Base-by-base conservation (phyloP, 2,797 vertebrate species). In the Pipistrellus pygmaeus region DNA sequence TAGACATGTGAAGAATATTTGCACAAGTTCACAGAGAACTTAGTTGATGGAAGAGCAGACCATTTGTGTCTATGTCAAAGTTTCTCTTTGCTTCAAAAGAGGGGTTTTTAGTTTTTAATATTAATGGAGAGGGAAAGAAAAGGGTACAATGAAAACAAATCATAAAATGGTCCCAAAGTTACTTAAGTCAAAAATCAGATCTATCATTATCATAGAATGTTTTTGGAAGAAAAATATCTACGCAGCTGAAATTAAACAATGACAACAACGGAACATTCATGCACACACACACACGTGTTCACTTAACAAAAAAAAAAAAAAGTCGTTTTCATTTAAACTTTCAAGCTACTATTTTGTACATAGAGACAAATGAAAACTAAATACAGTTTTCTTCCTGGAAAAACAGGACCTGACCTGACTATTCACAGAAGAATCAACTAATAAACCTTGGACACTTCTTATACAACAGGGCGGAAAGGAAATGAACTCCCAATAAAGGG, bases 171-270 rank as follows among this genome's bases (percentile, higher is more conserved):
- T 35, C 20, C 7, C 51, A 30, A 85, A 92, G 25, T 90, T 82
- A 44, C 23, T 30, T 76, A 69, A 83, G 23, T 85, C 27, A 71
- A 87, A 87, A 21, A 75, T 89, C 30, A 60, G 38, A 77, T 72
- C 35, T 90, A 64, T 21, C 30, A 35, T 0, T 35, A 1, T 44
- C 75, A 71, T 21, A 69, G 27, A 66, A 72, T 3, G 76, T 68
- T 32, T 96, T 85, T 85, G 78, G 38, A 69, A 69, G 48, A 86
- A 68, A 23, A 90, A 14, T 66, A 3, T 69, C 38, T 77, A 55
- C 35, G 2, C 41, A 71, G 32, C 10, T 69, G 53, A 92, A 82
- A 60, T 62, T 20, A 72, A 66, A 53, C n/a, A 75, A 80, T 14
- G 69, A 44, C 20, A 32, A 66, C 23, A 35, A 83, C 8, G 62